Evolutionary conservation across 92 coral and sea anemone genomes (phyloP).

Genomic region (Pocillopora grandis): DNA sequence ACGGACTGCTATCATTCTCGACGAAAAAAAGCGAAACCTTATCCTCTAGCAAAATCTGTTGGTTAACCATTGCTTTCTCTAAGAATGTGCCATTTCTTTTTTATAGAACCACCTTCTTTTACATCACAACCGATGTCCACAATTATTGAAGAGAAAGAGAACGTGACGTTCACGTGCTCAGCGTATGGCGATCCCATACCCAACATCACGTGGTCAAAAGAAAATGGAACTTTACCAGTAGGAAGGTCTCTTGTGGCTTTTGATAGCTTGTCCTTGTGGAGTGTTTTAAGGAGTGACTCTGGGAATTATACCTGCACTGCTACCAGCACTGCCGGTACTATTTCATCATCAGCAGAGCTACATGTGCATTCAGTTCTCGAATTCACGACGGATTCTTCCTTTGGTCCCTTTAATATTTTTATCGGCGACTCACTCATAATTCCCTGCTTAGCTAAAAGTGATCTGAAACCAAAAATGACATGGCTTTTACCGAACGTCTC

Average conservation of each 20-base stretch:
- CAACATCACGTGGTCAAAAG: constrained; percentile 21
- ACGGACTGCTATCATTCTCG: no score
- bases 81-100: background rate
- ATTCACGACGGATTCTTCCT: background rate
- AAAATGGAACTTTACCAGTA: constrained; percentile 1
- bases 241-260: background rate
- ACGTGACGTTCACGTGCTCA: constrained; percentile 22
- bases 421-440: constrained; percentile 17
- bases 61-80: no score
- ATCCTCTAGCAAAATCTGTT: no score
- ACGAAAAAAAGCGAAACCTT: no score
- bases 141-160: constrained; percentile 8
- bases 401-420: background rate
- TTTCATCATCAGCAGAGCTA: background rate
- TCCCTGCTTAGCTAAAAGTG: constrained; percentile 13
- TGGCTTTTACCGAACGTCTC: background rate
- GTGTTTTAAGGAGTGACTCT: constrained; percentile 3
- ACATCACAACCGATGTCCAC: background rate
- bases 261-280: background rate
- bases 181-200: constrained; percentile 16
- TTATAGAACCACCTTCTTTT: background rate
- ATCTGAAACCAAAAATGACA: background rate
- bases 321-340: background rate
- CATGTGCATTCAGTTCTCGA: constrained; percentile 8
- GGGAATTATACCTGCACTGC: constrained; percentile 20